These are phyloP conservation scores for Malurus leucopterus DNA, from an alignment of 2,797 vertebrate genomes.

Conservation along the genomic window DNA sequence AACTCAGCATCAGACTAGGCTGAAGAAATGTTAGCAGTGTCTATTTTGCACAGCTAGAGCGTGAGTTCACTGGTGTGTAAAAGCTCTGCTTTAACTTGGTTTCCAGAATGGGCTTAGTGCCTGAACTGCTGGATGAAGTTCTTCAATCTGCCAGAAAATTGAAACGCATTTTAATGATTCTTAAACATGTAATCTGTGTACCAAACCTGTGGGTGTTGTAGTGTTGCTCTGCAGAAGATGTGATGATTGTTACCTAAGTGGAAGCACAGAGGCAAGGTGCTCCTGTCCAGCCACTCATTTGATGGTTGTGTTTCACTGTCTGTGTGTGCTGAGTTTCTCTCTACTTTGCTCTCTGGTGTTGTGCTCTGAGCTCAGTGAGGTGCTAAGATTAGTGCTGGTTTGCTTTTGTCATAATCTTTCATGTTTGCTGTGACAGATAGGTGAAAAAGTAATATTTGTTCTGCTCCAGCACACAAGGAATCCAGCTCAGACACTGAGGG, in stretches of 20 bases:
- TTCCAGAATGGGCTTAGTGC: not conserved
- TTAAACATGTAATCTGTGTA: fast-evolving
- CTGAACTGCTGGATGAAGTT: not conserved
- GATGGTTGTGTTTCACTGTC: not conserved
- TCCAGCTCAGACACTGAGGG: not conserved
- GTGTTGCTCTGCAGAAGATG: not conserved
- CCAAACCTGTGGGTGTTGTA: not conserved
- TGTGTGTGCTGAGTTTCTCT: not conserved
- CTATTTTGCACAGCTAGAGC: not conserved
- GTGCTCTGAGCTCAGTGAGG: constrained; percentile 1
- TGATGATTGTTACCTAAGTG: not conserved
- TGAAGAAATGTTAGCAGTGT: not conserved
- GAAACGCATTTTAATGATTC: not conserved
- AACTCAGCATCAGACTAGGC: not conserved
- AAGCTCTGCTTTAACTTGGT: not conserved
- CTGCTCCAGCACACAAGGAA: constrained; percentile 12
- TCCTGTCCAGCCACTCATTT: not conserved
- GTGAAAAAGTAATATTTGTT: constrained; percentile 37
- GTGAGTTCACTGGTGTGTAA: not conserved
- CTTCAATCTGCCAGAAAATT: not conserved
- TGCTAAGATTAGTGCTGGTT: constrained; percentile 3
- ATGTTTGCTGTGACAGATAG: constrained; percentile 6
- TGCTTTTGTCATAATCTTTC: constrained; percentile 12
- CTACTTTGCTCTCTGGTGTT: not conserved
- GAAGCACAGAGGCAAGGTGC: not conserved